phyloP scores from a whole-genome alignment of 2,113 vertebrate species.

The Otis tarda region DNA sequence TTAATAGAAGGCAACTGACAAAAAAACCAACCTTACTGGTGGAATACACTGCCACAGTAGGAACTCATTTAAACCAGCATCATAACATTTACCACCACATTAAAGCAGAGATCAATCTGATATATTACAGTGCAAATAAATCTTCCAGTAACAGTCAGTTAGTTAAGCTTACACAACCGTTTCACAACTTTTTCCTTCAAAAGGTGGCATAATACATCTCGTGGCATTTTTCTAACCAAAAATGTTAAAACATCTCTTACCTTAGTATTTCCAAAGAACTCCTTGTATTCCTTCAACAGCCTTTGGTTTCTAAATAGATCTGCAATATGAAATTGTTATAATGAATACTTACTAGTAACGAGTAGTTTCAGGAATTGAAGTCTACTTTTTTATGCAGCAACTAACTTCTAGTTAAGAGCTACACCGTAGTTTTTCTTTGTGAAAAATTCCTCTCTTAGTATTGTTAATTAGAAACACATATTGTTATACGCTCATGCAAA shows the following conservation, averaged over 20 bases:
- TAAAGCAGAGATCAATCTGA: background rate
- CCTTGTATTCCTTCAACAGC: slow-evolving; percentile 91
- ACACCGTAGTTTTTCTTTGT: background rate
- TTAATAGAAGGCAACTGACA: background rate
- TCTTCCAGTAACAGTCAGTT: background rate
- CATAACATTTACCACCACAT: background rate
- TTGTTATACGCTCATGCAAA: background rate
- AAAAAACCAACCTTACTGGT: background rate
- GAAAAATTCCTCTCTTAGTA: background rate
- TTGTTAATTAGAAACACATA: background rate
- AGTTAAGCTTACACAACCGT: background rate
- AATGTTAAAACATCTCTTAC: slow-evolving; percentile 68
- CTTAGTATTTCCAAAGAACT: slow-evolving; percentile 97
- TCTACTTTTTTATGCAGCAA: background rate
- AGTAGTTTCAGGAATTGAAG: background rate
- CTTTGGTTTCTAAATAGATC: slow-evolving; percentile 93
- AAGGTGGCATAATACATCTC: background rate
- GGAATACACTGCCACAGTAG: background rate
- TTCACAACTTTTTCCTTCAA: background rate
- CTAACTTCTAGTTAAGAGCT: background rate
- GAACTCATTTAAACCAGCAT: background rate
- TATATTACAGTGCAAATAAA: background rate
- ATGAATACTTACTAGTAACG: background rate
- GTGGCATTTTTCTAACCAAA: background rate
- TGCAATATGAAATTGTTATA: slow-evolving; percentile 44